These are phyloP conservation scores for Acanthurus lineatus DNA, from an alignment of 2,797 vertebrate species.

Conservation along the genomic window DNA sequence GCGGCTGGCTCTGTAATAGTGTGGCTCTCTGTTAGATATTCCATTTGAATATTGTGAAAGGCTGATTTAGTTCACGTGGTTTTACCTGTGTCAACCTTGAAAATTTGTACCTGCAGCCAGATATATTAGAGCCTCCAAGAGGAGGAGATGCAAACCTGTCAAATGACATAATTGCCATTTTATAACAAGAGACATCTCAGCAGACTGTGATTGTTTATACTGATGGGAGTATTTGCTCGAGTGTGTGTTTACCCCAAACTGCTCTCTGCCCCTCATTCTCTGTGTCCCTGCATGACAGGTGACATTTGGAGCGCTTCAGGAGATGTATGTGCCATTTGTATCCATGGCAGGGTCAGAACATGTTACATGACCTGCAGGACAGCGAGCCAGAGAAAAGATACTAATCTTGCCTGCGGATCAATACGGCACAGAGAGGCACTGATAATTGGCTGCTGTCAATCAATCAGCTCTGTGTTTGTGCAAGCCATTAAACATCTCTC, in stretches of 20 bases:
- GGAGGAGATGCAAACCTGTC: slow-evolving; percentile 61
- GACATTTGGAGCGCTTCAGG: slow-evolving; percentile 81
- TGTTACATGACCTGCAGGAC: slow-evolving; percentile 83
- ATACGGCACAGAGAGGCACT: slow-evolving; percentile 74
- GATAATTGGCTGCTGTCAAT: slow-evolving; percentile 84
- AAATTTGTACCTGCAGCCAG: slow-evolving; percentile 47
- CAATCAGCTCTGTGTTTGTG: slow-evolving; percentile 74
- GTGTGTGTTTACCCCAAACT: slow-evolving; percentile 68
- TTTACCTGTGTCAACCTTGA: slow-evolving; percentile 40
- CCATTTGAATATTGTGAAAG: slow-evolving; percentile 46
- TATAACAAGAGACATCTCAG: slow-evolving; percentile 58
- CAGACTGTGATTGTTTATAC: slow-evolving; percentile 42
- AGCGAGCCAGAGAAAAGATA: slow-evolving; percentile 75
- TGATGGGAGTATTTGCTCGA: slow-evolving; percentile 48
- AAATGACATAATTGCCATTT: slow-evolving; percentile 69
- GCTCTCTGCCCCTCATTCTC: slow-evolving; percentile 40
- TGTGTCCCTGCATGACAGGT: slow-evolving; percentile 76
- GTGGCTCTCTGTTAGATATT: slow-evolving; percentile 48
- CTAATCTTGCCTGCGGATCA: slow-evolving; percentile 79
- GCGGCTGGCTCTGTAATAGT: slow-evolving; percentile 27
- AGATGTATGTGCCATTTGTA: slow-evolving; percentile 85
- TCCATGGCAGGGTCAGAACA: slow-evolving; percentile 82
- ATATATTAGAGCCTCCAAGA: slow-evolving; percentile 22
- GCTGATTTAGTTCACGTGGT: slow-evolving; percentile 45
- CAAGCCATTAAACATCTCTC: slow-evolving; percentile 60